Conservation (phyloP, 2,888 invertebrate genomes). For the Lamproptera curius region DNA sequence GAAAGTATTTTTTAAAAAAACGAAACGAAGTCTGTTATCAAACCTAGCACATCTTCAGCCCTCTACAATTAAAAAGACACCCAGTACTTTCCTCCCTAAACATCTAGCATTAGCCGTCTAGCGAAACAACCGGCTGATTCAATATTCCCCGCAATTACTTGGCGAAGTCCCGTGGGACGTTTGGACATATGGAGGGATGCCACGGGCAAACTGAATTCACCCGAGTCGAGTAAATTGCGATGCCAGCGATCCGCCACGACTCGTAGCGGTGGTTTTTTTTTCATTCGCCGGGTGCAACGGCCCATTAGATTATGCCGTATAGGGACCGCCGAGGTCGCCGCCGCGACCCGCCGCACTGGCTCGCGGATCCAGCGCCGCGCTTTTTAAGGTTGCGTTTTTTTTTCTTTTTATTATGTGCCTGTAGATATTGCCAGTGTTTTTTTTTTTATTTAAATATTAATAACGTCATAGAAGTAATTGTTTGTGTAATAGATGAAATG, state of each 20-base stretch:
- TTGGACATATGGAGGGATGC: constrained; percentile 11
- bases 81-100: background rate
- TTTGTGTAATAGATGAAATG: background rate
- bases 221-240: constrained; percentile 10
- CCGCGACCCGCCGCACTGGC: constrained; percentile 1
- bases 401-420: background rate
- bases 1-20: too few relatives aligned
- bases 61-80: background rate
- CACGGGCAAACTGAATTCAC: constrained; percentile 11
- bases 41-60: too few relatives aligned
- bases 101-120: background rate
- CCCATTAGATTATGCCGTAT: constrained; percentile 15
- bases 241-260: constrained; percentile 4
- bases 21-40: too few relatives aligned
- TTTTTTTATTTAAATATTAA: background rate
- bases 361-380: background rate
- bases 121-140: constrained; percentile 9
- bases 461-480: background rate
- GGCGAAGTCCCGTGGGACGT: constrained; percentile 1
- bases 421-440: background rate
- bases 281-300: constrained; percentile 6
- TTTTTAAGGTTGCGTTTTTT: background rate
- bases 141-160: constrained; percentile 14
- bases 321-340: constrained; percentile 10
- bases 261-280: constrained; percentile 2